Base-by-base conservation (phyloP, 2,113 vertebrate genomes). In the Isurus oxyrinchus region DNA sequence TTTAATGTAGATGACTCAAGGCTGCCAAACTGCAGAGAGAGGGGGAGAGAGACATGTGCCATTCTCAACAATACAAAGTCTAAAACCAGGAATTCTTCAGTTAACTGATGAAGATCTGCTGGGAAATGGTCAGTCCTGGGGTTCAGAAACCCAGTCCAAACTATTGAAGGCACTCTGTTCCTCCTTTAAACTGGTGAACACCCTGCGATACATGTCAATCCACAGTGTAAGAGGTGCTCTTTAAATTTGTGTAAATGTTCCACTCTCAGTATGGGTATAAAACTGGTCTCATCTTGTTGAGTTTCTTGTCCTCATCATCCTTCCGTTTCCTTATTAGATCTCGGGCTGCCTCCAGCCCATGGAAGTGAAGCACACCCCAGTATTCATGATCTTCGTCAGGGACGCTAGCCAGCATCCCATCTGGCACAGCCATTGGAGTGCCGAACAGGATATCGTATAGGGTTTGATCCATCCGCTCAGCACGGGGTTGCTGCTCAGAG, bases 241-340 rank as follows among this genome's bases (percentile, higher is more conserved):
- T 95, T 69, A 95, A 67, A 66, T 67, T 27, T 49, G 31, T 66
- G 67, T 35, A 95, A 95, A 95, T 55, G 63, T 55, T 95, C 40
- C 21, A 55, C 11, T 95, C 49, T 91, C 94, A 72, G 66, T n/a
- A 53, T 25, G 35, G 94, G 16, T 11, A 67, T 27, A 76, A 95
- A 69, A 72, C 21, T 27, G 14, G 23, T 55, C 67, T 76, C 25
- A 16, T 55, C 67, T 76, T 95, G 25, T 95, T 69, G 7, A 49
- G 93, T 53, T 76, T 95, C 67, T 95, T 95, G 11, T 95, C 63
- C 35, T 95, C 94, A 3, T 95, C 94, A 5, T 95, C 66, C 94
- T 76, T 72, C 94, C 94, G 40, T 53, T 95, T 95, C 67, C 94
- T 95, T 21, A 95, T 95, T 49, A 95, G 49, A 72, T 95, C 94